Base-by-base conservation (phyloP, 2,113 vertebrate species). In the Neodon shergylaensis region DNA sequence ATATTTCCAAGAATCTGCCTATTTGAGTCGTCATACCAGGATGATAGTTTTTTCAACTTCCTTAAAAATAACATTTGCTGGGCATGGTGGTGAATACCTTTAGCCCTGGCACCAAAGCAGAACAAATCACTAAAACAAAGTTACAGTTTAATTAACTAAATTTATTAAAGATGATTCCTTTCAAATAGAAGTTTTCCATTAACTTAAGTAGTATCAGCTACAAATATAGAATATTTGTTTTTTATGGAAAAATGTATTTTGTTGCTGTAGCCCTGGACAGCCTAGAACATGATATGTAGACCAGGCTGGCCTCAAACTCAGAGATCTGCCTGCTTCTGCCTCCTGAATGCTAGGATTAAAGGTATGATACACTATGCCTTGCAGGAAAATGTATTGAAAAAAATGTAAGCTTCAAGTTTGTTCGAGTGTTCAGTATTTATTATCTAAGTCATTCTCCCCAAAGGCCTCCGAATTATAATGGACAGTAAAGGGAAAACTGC, bases 181-280 rank as follows among this genome's bases (percentile, higher is more conserved):
- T 88, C 88, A 94, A 92, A 93, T 58, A 19, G 21, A 88, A 88
- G 89, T 77, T 86, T 82, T 73, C 68, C 52, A 96, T 65, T 74
- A 93, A 54, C 36, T 93, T 21, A 61, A 88, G 88, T 12, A 90
- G 16, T 19, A 93, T 21, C 33, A 42, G 42, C 42, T 78, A 87
- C 8, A 58, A 12, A 83, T 47, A 5, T 10, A 74, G 42, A 79
- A 96, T 66, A 26, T 16, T 81, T 91, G 2, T 21, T 52, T 91
- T 91, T 65, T 72, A 74, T 10, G 88, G 39, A 24, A 90, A 93
- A 90, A 78, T 7, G 2, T 78, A 89, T 63, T 63, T 83, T 83
- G 81, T 63, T 83, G 13, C 21, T 19, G 39, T 33, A 66, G n/a
- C 28, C 39, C 82, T 44, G 39, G 26, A 24, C 58, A 65, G 26